Percentiles rank a stretch among this genome's conserved stretches.
These are phyloP conservation scores for Zosterops hypoxanthus DNA, from an alignment of 2,113 vertebrate genomes.

Conservation along the genomic window DNA sequence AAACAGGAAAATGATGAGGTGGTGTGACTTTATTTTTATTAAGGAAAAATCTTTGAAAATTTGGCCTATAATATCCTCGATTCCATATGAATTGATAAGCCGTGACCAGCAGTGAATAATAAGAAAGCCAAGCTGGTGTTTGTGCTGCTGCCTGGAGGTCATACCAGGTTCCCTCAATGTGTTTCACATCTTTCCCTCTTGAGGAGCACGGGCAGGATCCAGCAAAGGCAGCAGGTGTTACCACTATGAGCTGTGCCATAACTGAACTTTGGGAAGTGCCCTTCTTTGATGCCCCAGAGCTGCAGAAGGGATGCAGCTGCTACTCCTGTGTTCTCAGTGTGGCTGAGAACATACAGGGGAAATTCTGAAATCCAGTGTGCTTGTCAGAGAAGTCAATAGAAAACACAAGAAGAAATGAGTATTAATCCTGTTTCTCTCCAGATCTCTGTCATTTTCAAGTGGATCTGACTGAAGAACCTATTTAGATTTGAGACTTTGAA, in stretches of 20 bases:
- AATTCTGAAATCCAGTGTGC: not conserved
- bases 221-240: not conserved
- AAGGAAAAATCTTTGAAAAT: not conserved
- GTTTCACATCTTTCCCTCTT: not conserved
- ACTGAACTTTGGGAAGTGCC: not conserved
- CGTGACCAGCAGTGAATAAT: not conserved
- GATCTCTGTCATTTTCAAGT: not conserved
- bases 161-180: accelerated
- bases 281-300: accelerated
- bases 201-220: not conserved
- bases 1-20: not conserved
- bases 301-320: not conserved
- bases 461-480: not conserved
- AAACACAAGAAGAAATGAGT: not conserved
- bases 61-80: not conserved
- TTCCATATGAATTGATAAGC: not conserved
- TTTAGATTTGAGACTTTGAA: not conserved
- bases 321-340: not conserved
- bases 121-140: not conserved
- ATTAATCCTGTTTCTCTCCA: not conserved
- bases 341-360: not conserved
- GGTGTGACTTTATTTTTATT: not conserved
- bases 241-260: not conserved
- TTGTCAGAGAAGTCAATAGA: not conserved
- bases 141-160: not conserved